Conservation (phyloP, 2,888 invertebrate genomes). For the Drosophila kambysellisi region DNA sequence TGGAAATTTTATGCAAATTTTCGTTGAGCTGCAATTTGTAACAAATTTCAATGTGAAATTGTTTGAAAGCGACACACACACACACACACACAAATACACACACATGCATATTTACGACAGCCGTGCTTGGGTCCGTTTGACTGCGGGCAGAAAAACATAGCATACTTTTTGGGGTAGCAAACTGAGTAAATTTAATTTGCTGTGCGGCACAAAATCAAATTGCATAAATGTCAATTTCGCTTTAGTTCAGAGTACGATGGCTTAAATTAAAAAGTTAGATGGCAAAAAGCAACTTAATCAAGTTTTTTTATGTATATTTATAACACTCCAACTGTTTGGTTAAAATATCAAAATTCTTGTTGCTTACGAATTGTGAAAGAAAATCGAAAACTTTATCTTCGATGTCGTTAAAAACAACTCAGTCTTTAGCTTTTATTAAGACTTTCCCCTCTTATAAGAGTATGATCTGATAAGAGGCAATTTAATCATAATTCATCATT, state of each 20-base stretch:
- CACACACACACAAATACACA: not conserved
- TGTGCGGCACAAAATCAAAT: conserved; percentile 72
- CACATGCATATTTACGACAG: conserved; percentile 17
- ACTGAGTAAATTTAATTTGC: conserved; percentile 74
- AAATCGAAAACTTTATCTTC: not conserved
- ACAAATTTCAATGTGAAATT: conserved; percentile 73
- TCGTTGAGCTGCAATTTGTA: conserved; percentile 73
- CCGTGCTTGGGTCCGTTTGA: conserved; percentile 32
- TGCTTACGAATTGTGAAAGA: not conserved
- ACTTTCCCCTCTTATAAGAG: not conserved
- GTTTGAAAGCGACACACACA: conserved; percentile 54
- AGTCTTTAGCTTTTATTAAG: not conserved
- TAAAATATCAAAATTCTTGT: not conserved
- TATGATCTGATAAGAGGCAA: not conserved
- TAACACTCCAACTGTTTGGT: too few species aligned
- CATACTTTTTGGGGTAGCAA: conserved; percentile 59
- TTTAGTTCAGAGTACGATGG: conserved; percentile 13
- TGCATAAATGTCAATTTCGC: conserved; percentile 78
- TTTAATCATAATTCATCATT: not conserved
- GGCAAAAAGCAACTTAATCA: not conserved
- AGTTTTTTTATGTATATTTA: not conserved
- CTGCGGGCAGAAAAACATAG: conserved; percentile 59
- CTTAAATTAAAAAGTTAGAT: not conserved
- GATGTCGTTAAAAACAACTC: not conserved
- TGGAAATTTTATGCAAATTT: conserved; percentile 78